Conservation (phyloP, 2,888 invertebrate genomes). For the Lepidochrysops patricia region DNA sequence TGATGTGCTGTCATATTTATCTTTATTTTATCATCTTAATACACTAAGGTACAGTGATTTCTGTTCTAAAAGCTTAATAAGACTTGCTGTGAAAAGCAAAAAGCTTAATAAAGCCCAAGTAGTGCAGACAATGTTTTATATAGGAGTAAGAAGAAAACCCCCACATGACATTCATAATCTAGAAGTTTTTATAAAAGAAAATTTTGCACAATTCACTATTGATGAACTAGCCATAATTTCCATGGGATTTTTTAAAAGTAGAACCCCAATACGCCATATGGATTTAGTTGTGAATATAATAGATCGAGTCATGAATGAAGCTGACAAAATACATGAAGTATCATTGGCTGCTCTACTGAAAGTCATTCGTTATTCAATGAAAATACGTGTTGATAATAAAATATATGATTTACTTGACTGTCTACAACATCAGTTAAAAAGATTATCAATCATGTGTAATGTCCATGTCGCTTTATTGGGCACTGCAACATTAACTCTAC, state of each 20-base stretch:
- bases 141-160: conserved; percentile 74
- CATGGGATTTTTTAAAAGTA: conserved; percentile 86
- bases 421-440: conserved; percentile 69
- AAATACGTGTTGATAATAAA: conserved; percentile 49
- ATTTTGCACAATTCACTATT: conserved; percentile 71
- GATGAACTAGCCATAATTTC: conserved; percentile 82
- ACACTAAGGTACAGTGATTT: conserved; percentile 73
- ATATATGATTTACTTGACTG: conserved; percentile 69
- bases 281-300: conserved; percentile 68
- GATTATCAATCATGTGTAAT: conserved; percentile 76
- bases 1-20: conserved; percentile 72
- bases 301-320: conserved; percentile 59
- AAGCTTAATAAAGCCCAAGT: conserved; percentile 76
- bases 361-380: conserved; percentile 75
- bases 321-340: conserved; percentile 76
- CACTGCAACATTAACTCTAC: conserved; percentile 57
- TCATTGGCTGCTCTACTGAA: conserved; percentile 79
- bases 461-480: conserved; percentile 79
- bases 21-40: conserved; percentile 78
- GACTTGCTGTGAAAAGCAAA: conserved; percentile 72
- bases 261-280: conserved; percentile 74
- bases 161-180: conserved; percentile 78
- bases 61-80: conserved; percentile 66
- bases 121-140: conserved; percentile 79
- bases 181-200: conserved; percentile 71